A percentile compares a stretch with the other conserved stretches of the same genome.
Conservation (phyloP, 2,113 vertebrate genomes). For the Dicaeum eximium region DNA sequence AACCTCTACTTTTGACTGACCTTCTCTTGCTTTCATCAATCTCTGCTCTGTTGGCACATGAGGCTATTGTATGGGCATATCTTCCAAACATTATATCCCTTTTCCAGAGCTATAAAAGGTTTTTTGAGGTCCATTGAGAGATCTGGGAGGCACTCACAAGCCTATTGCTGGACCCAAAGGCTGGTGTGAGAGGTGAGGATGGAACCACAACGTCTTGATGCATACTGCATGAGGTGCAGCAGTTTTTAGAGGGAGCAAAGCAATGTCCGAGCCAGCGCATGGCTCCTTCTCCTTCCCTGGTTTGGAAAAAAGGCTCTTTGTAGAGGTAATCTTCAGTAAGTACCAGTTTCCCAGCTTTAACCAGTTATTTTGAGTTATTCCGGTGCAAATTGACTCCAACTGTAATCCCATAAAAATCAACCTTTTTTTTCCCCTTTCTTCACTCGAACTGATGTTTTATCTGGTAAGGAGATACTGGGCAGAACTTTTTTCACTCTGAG, state of each 20-base stretch:
- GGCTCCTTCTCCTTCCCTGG: not conserved
- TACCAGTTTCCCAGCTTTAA: not conserved
- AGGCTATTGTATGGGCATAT: not conserved
- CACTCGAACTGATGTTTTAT: not conserved
- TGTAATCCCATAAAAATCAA: not conserved
- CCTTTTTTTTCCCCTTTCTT: rapidly evolving
- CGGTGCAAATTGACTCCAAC: rapidly evolving
- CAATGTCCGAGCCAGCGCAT: not conserved
- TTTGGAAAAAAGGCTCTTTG: not conserved
- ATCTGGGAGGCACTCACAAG: not conserved
- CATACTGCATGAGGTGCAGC: not conserved
- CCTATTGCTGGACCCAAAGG: not conserved
- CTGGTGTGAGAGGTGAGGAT: not conserved
- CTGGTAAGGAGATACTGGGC: not conserved
- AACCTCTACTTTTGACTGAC: not conserved
- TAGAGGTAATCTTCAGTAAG: not conserved
- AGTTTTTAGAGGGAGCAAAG: not conserved
- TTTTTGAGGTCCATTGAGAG: not conserved
- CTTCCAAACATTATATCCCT: not conserved
- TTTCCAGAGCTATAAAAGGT: not conserved
- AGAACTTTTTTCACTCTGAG: not conserved
- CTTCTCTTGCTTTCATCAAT: not conserved
- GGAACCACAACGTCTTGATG: rapidly evolving
- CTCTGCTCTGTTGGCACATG: not conserved
- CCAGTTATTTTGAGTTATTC: not conserved